A percentile compares a stretch with the other conserved stretches of the same genome.
Evolutionary conservation across 2,888 invertebrate genomes (phyloP).

Genomic region (Gortyna flavago): DNA sequence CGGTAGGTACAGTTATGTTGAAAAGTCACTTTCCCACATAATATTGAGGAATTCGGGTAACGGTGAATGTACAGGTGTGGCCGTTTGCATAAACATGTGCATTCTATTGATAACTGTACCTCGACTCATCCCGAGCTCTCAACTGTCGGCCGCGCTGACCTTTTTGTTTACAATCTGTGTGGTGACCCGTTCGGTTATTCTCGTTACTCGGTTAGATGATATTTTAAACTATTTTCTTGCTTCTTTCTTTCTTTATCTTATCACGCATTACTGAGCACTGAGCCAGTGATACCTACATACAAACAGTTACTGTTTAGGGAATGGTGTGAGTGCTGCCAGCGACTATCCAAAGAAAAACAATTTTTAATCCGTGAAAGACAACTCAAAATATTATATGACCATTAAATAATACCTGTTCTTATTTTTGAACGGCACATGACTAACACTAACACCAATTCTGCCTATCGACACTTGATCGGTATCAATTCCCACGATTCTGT

Average conservation of each 20-base stretch:
- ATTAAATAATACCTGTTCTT: not conserved
- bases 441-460: not conserved
- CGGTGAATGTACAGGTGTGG: constrained; percentile 66
- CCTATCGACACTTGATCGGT: constrained; percentile 7
- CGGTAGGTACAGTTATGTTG: constrained; percentile 5
- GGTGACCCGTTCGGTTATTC: constrained; percentile 27
- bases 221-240: not conserved
- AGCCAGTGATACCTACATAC: not conserved
- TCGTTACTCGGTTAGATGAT: not conserved
- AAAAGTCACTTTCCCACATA: constrained; percentile 60
- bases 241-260: not conserved
- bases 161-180: constrained; percentile 45
- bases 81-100: constrained; percentile 63
- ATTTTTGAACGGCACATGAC: not conserved
- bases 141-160: constrained; percentile 36
- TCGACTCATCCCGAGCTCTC: constrained; percentile 47
- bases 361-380: not conserved
- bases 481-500: constrained; percentile 33
- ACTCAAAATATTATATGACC: not conserved
- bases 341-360: not conserved
- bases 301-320: not conserved
- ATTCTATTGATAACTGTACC: constrained; percentile 65
- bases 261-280: not conserved
- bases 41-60: constrained; percentile 64
- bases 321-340: not conserved